Evolutionary conservation across 2,113 vertebrate genomes (phyloP).

Genomic region (Tringa solitaria): DNA sequence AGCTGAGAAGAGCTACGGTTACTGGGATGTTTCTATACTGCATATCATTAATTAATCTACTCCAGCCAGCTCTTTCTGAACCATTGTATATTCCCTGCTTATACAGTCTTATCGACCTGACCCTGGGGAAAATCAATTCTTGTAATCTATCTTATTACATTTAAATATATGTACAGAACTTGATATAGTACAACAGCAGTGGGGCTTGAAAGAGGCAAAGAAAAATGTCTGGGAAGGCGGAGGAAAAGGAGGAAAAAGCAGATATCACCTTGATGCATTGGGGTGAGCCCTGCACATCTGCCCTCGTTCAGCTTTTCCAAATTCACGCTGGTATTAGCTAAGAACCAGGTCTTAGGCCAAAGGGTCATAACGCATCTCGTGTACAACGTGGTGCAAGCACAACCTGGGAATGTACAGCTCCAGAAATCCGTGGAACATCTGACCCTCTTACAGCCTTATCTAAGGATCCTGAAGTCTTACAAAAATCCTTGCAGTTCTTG

Average conservation of each 20-base stretch:
- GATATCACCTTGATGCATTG: not conserved
- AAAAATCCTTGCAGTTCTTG: not conserved
- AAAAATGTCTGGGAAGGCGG: not conserved
- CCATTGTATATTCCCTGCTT: conserved; percentile 23
- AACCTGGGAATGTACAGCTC: accelerated
- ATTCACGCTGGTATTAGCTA: not conserved
- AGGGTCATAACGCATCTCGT: accelerated
- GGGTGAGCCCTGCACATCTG: not conserved
- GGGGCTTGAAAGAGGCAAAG: not conserved
- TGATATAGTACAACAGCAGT: not conserved
- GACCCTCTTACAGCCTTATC: not conserved
- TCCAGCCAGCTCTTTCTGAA: not conserved
- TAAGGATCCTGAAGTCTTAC: not conserved
- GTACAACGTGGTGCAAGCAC: not conserved
- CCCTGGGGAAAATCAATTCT: conserved; percentile 63
- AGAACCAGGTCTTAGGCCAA: not conserved
- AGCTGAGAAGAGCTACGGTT: not conserved
- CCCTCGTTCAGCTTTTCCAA: not conserved
- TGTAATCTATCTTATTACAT: conserved; percentile 61
- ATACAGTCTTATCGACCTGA: conserved; percentile 51
- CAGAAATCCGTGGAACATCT: not conserved
- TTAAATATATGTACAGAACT: conserved; percentile 65
- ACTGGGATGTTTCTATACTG: conserved; percentile 22
- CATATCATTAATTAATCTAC: conserved; percentile 72
- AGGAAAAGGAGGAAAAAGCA: not conserved